Conservation (phyloP, 2,113 vertebrate species). For the Steatornis caripensis region DNA sequence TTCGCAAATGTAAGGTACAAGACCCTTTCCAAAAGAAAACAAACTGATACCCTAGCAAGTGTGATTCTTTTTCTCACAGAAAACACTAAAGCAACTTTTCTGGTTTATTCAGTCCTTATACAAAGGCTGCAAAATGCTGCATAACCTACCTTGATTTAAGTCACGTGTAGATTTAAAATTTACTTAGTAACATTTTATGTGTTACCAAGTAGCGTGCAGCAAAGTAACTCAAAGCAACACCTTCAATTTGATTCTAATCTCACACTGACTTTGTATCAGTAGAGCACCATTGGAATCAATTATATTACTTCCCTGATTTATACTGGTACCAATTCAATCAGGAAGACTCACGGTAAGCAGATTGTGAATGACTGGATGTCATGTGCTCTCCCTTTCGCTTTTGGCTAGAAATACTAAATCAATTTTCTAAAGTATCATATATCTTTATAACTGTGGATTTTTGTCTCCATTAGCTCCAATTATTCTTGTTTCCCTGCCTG, state of each 20-base stretch:
- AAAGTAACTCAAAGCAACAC: neutral
- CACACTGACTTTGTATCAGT: neutral
- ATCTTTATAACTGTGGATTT: constrained; percentile 30
- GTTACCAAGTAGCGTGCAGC: neutral
- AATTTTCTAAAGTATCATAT: constrained; percentile 22
- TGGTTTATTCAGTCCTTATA: neutral
- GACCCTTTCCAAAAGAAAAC: neutral
- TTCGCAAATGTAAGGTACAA: neutral
- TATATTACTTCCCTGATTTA: neutral
- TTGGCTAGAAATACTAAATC: constrained; percentile 19
- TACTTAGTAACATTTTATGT: neutral
- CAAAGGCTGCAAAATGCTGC: neutral
- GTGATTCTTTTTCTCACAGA: neutral
- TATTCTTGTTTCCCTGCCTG: constrained; percentile 33
- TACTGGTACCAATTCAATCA: constrained; percentile 1
- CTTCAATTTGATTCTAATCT: neutral
- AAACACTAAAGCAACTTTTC: neutral
- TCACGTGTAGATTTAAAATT: neutral
- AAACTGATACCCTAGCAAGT: neutral
- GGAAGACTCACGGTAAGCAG: neutral
- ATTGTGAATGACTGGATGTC: constrained; percentile 15
- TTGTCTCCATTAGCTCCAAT: constrained; percentile 36
- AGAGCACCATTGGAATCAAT: neutral
- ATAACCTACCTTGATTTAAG: neutral
- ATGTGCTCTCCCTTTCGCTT: neutral